Base-by-base conservation (phyloP, 2,888 invertebrate genomes). In the Mechanitis mazaeus region DNA sequence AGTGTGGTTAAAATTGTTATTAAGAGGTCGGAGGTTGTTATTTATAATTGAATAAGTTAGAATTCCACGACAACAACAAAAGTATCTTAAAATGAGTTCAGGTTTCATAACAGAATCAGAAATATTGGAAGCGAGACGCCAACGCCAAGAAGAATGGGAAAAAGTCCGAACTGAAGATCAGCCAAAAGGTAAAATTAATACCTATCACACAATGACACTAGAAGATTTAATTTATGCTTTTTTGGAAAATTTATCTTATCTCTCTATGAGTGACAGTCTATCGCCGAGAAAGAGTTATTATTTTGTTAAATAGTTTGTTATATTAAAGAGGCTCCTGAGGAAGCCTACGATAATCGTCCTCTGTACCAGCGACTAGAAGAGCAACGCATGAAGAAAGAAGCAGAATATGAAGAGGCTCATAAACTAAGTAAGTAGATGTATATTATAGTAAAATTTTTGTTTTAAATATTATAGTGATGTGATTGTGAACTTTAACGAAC, bases 91-190 rank as follows among this genome's bases (percentile, higher is more conserved):
- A 69, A 97, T 97, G 97, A 96, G 96, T 90, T 96, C 96, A 0
- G 96, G 96, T 54, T 99, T 99, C 89, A 95, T 98, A 69, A 93
- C 96, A 1, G 97, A 98, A 85, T 90, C 93, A 45, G 97, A 98
- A 85, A 90, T 96, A 65, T 93, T 95, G 53, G 97, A 97, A 76
- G 93, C 94, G 46, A 92, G 95, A 58, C 92, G 93, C 75, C 91
- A 92, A 67, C 92, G 98, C 2, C 98, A 98, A 82, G 97, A 97
- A 80, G 98, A 98, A 93, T 98, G 98, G 98, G 98, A 98, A 73
- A 95, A 94, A 89, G 98, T 98, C 0, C 92, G 99, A 69, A 94
- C 95, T 63, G 94, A 96, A 42, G 96, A 97, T 71, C 95, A 98
- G 78, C 98, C 98, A 9, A 69, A 94, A 88, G 96, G 98, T 98